Evolutionary conservation across 1,140 invertebrate genomes (phyloP).

Genomic region (Spodoptera litura): DNA sequence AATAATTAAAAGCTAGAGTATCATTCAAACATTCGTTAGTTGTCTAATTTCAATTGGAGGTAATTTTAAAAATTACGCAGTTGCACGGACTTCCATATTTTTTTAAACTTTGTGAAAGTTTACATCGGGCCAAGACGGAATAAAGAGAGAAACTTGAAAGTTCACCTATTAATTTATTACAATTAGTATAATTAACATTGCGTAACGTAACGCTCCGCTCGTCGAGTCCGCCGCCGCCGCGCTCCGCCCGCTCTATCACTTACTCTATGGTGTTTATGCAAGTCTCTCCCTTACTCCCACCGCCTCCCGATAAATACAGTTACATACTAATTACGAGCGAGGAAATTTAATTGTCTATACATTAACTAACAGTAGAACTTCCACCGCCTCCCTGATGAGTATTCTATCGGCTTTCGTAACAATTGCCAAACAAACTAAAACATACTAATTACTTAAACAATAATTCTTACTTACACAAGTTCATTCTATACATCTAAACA

Average conservation of each 20-base stretch:
- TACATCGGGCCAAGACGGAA: constrained; percentile 11
- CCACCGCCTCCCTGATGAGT: constrained; percentile 20
- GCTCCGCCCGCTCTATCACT: constrained; percentile 23
- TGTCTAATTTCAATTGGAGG: constrained; percentile 33
- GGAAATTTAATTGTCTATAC: constrained; percentile 43
- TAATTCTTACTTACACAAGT: constrained; percentile 40
- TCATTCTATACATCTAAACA: constrained; percentile 55
- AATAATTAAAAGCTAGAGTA: constrained; percentile 5
- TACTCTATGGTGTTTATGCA: constrained; percentile 7
- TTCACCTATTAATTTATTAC: constrained; percentile 72
- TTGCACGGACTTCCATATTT: constrained; percentile 37
- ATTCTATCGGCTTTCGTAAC: constrained; percentile 21
- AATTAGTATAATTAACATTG: constrained; percentile 78
- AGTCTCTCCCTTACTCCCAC: constrained; percentile 38
- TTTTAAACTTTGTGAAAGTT: constrained; percentile 40
- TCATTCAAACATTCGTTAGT: constrained; percentile 13
- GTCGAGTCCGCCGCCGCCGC: constrained; percentile 4
- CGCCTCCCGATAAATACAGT: constrained; percentile 47
- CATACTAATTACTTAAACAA: constrained; percentile 40
- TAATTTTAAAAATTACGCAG: constrained; percentile 28
- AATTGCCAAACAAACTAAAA: constrained; percentile 41
- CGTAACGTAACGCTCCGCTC: constrained; percentile 62
- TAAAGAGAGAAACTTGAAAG: constrained; percentile 62
- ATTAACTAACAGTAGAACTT: constrained; percentile 40
- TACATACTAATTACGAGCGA: constrained; percentile 60